Evolutionary conservation across 2,888 invertebrate species (phyloP).

Genomic region (Dryobotodes eremita): DNA sequence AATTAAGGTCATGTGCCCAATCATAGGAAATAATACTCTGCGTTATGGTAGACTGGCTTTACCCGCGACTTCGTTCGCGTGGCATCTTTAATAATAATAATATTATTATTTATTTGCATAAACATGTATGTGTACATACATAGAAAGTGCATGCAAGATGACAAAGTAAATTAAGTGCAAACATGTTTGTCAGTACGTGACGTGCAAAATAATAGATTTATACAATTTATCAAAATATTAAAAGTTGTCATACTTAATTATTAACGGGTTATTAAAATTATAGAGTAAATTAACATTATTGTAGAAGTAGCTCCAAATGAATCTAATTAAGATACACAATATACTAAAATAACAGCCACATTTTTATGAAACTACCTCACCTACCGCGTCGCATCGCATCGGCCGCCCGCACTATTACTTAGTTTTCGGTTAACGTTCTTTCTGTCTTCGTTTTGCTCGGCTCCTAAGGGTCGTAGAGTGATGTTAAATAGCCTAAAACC

Average conservation of each 20-base stretch:
- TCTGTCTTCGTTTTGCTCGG: not conserved
- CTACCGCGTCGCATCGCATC: not conserved
- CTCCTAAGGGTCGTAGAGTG: not conserved
- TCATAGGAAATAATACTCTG: slow-evolving; percentile 28
- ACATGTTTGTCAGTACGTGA: too few relatives aligned
- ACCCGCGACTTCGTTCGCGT: not conserved
- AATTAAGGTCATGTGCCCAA: slow-evolving; percentile 45
- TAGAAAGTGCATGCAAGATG: too few relatives aligned
- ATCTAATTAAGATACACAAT: not conserved
- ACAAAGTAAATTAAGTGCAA: too few relatives aligned
- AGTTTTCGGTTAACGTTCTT: not conserved
- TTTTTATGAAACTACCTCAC: not conserved
- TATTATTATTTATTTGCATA: too few relatives aligned
- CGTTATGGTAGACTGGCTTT: not conserved
- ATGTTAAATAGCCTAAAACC: not conserved
- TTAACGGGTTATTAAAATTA: too few relatives aligned
- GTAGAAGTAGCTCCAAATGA: too few relatives aligned
- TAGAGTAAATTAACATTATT: too few relatives aligned
- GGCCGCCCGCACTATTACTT: not conserved
- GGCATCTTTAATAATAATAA: too few relatives aligned
- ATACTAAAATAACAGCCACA: not conserved
- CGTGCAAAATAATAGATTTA: too few relatives aligned
- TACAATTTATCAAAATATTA: too few relatives aligned
- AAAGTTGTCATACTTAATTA: too few relatives aligned
- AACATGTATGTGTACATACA: too few relatives aligned